Conservation (phyloP, 2,888 invertebrate species). For the Pheosia tremula region DNA sequence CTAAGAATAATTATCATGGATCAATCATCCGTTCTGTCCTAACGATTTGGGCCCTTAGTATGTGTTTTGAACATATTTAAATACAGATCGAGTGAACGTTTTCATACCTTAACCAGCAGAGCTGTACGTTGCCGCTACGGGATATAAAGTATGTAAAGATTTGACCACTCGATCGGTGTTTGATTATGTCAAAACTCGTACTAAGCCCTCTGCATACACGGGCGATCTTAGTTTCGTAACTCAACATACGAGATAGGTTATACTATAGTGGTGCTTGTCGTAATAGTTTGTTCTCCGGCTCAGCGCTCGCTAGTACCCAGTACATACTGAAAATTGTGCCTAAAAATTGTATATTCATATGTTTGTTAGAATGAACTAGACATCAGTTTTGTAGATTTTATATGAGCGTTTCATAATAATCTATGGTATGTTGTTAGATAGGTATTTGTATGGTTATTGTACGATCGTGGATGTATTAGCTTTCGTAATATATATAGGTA, state of each 20-base stretch:
- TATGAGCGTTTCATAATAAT: conserved; percentile 68
- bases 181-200: too few species aligned
- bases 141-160: too few species aligned
- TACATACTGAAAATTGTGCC: conserved; percentile 67
- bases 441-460: conserved; percentile 48
- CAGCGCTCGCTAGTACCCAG: conserved; percentile 59
- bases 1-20: too few species aligned
- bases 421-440: conserved; percentile 62
- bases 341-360: conserved; percentile 69
- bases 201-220: too few species aligned
- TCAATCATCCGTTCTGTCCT: too few species aligned
- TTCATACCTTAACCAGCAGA: too few species aligned
- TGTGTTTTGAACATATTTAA: too few species aligned
- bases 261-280: conserved; percentile 39
- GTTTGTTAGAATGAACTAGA: conserved; percentile 63
- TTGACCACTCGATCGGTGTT: too few species aligned
- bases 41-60: too few species aligned
- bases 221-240: neutral
- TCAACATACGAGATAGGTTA: conserved; percentile 1
- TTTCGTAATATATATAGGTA: conserved; percentile 54
- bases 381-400: conserved; percentile 74
- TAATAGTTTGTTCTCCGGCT: conserved; percentile 37
- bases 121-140: too few species aligned
- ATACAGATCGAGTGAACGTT: too few species aligned
- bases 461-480: conserved; percentile 56